Base-by-base conservation (phyloP, 2,113 vertebrate species). In the Tragelaphus scriptus region DNA sequence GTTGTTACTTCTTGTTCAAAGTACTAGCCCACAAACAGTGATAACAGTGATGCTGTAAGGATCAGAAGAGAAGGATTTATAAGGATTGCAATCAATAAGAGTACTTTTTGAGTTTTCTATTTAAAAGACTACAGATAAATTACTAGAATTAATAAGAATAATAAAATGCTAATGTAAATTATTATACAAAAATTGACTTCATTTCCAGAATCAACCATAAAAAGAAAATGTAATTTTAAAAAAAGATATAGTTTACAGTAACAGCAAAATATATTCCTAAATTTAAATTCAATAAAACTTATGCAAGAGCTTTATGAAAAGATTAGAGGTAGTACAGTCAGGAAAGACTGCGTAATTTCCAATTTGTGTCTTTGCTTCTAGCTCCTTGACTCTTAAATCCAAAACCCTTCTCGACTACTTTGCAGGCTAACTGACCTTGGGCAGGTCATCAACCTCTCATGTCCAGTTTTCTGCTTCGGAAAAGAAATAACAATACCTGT, bases 91-190 rank as follows among this genome's bases (percentile, higher is more conserved):
- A 4, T 16, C 84, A 47, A 36, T 53, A 91, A 87, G 7, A 59
- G 58, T 77, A 10, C 91, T 36, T 68, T 90, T 91, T 84, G 58
- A 79, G 6, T 91, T 53, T 87, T 94, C 71, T 91, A 71, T 26
- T 94, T 21, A 47, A 61, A 61, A 85, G 63, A 36, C 40, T 53
- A 36, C 28, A 77, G 55, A 49, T 40, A 56, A 88, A 49, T 91
- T 84, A n/a, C 28, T 84, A 82, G 44, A 91, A 59, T 87, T 86
- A n/a, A 49, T 85, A 32, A 51, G n/a, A 99, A 98, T 99, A 99
- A 75, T 98, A 99, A 96, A 99, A 99, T 98, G 99, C 99, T 98
- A 99, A 99, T 99, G 99, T 98, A 63, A 93, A 55, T 90, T 36
- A 40, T 55, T 85, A 51, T 68, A 56, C 1, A 93, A 71, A 85